Conservation (phyloP, 2,888 invertebrate genomes). For the Crocallis elinguaria region DNA sequence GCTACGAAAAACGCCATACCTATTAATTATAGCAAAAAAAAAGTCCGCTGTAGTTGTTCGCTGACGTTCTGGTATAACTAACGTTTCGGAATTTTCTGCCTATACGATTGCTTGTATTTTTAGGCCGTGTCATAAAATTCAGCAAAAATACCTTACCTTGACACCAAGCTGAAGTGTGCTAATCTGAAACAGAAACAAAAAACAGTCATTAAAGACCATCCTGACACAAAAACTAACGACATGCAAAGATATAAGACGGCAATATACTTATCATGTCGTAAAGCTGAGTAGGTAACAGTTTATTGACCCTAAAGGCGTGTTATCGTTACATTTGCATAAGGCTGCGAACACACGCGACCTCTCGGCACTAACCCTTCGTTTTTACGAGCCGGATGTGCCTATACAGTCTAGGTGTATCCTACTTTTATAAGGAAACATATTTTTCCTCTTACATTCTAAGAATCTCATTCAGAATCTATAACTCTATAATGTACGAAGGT, state of each 20-base stretch:
- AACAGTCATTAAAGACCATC: conserved; percentile 49
- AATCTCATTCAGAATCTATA: conserved; percentile 8
- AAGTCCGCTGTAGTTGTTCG: too few relatives aligned
- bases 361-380: conserved; percentile 65
- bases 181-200: conserved; percentile 66
- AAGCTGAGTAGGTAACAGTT: conserved; percentile 79
- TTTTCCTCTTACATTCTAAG: conserved; percentile 33
- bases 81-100: too few relatives aligned
- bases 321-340: conserved; percentile 82
- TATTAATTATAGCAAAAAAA: too few relatives aligned
- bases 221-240: conserved; percentile 60
- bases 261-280: conserved; percentile 82
- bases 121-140: not conserved
- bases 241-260: conserved; percentile 58
- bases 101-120: not conserved
- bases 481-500: not conserved
- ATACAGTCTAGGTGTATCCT: conserved; percentile 50
- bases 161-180: conserved; percentile 25
- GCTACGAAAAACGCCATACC: too few relatives aligned
- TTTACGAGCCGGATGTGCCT: conserved; percentile 66
- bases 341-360: conserved; percentile 60
- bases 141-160: conserved; percentile 13
- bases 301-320: conserved; percentile 80
- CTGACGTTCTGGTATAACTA: too few relatives aligned
- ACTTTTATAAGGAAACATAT: conserved; percentile 46